Evolutionary conservation across 2,888 invertebrate species (phyloP), one percentile per base, ranked within the genome.

Genomic region (Hydropsyche betteni): DNA sequence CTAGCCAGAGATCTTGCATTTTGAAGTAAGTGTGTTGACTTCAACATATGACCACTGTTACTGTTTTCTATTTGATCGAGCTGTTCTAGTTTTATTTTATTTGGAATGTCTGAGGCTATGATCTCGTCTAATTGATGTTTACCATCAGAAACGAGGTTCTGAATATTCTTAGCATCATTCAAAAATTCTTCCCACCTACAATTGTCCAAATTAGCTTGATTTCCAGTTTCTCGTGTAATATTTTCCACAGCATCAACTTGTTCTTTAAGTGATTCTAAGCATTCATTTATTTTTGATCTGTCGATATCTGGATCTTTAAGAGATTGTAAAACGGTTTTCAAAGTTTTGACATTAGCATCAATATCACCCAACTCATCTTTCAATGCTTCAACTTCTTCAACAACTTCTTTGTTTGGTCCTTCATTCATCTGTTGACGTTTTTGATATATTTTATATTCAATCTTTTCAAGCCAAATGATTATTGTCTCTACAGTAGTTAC

Each of bases 401-500:
- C 84, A 78, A 90, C 87, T 78, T 88, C 88, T 80, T 89, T 87
- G n/a, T 91, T 88, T 0, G 89, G 89, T 10, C 88, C 88, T 69
- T 89, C 87, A 24, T 86, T 86, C 0, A 87, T 88, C 82, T 89
- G 87, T 80, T 89, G 88, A n/a, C 87, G 83, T 77, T 88, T 89
- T 34, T 90, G 83, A 80, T 90, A 92, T 68, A 94, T 92, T 81
- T 91, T 90, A 80, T 94, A 94, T 82, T 94, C 94, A 76, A 95
- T 93, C 36, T 93, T 94, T 85, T 95, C 94, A 61, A 96, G 83
- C 94, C 95, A 95, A 12, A 92, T 91, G 0, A 94, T 93, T 58
- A 96, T 92, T 0, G 91, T 93, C 83, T 95, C 93, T 68, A 95
- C 91, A 0, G 94, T 90, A 33, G 91, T 90, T 8, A 94, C 89